phyloP scores from a whole-genome alignment of 2,113 vertebrate species.

The Cacatua alba region DNA sequence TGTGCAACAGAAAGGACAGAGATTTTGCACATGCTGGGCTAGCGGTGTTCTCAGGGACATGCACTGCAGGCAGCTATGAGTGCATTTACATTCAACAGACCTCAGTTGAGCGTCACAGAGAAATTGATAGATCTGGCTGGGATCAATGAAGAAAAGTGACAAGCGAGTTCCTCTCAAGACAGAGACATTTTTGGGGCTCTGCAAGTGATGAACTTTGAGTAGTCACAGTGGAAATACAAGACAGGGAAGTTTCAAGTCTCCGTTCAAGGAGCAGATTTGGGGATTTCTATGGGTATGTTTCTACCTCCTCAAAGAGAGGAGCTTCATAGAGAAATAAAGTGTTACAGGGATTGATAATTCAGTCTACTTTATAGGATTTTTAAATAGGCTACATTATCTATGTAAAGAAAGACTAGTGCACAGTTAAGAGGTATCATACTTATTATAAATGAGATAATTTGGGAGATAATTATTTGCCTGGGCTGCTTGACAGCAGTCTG shows the following conservation, averaged over 20 bases:
- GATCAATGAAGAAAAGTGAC: not conserved
- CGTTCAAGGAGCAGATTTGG: not conserved
- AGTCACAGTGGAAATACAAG: not conserved
- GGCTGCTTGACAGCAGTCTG: not conserved
- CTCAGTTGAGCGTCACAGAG: not conserved
- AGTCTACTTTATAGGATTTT: not conserved
- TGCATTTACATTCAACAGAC: not conserved
- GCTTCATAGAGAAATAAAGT: not conserved
- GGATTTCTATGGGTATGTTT: not conserved
- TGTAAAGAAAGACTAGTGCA: not conserved
- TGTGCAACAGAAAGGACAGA: not conserved
- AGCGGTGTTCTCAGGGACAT: rapidly evolving
- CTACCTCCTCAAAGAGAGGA: not conserved
- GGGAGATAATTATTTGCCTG: not conserved
- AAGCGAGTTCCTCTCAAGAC: not conserved
- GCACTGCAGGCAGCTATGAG: not conserved
- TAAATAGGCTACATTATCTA: not conserved
- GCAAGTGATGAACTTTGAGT: not conserved
- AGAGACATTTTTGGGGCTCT: not conserved
- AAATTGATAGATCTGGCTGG: not conserved
- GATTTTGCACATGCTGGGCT: rapidly evolving
- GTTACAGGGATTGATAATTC: not conserved
- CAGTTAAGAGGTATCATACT: not conserved
- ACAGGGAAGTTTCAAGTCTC: not conserved
- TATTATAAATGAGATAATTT: not conserved